Evolutionary conservation across 53 echinoderm and acorn worm genomes (phyloP).

Genomic region (Zoroaster sp.): DNA sequence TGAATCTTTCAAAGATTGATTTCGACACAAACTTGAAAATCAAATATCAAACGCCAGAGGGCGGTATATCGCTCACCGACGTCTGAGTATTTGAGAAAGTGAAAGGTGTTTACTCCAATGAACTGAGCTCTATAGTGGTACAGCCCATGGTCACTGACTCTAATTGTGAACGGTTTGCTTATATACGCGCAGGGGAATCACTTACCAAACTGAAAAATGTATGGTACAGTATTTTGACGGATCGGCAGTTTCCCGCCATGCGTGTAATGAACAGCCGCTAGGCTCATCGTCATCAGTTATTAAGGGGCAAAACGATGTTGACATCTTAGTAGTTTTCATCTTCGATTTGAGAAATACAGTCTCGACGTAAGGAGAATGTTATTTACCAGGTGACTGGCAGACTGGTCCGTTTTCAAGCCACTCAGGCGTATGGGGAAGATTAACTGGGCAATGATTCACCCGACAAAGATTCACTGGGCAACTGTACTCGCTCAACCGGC

Average conservation of each 20-base stretch:
- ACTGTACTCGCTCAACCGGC: not conserved
- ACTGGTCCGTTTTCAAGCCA: not conserved
- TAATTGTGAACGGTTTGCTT: not conserved
- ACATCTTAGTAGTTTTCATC: too few species aligned
- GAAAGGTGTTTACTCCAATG: not conserved
- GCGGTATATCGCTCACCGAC: not conserved
- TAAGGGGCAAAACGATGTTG: too few species aligned
- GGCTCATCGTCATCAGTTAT: too few species aligned
- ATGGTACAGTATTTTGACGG: not conserved
- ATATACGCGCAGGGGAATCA: not conserved
- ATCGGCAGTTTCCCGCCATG: not conserved
- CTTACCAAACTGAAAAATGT: not conserved
- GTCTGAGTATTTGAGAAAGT: not conserved
- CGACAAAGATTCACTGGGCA: too few species aligned
- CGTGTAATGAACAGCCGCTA: too few species aligned
- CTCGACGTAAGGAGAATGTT: too few species aligned
- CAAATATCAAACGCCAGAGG: not conserved
- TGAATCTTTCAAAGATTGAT: too few species aligned
- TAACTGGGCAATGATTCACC: too few species aligned
- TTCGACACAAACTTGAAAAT: too few species aligned
- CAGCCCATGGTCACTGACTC: not conserved
- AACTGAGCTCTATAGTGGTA: not conserved
- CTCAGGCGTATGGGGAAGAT: not conserved
- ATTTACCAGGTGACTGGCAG: too few species aligned
- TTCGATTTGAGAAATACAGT: too few species aligned